phyloP scores from a whole-genome alignment of 2,888 invertebrate species.

The Aphodius sticticus region DNA sequence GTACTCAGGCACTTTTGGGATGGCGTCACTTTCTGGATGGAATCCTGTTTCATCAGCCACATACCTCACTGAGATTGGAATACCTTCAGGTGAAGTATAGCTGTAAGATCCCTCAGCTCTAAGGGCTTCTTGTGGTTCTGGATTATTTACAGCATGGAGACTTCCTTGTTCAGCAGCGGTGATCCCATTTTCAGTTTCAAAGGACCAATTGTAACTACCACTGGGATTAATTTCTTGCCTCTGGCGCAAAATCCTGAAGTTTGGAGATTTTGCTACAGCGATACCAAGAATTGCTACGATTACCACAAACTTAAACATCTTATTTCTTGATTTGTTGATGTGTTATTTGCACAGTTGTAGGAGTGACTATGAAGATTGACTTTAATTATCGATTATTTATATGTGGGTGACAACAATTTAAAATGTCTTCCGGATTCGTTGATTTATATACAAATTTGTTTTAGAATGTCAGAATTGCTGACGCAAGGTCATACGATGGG shows the following conservation, averaged over 20 bases:
- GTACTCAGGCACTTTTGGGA: slow-evolving; percentile 32
- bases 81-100: slow-evolving; percentile 32
- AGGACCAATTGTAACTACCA: slow-evolving; percentile 33
- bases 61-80: slow-evolving; percentile 26
- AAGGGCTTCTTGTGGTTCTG: slow-evolving; percentile 28
- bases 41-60: slow-evolving; percentile 31
- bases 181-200: slow-evolving; percentile 34
- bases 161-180: slow-evolving; percentile 27
- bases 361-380: not conserved
- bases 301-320: slow-evolving; percentile 17
- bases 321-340: not conserved
- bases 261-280: slow-evolving; percentile 10
- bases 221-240: slow-evolving; percentile 33
- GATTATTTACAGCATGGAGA: slow-evolving; percentile 17
- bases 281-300: slow-evolving; percentile 13
- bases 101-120: slow-evolving; percentile 32
- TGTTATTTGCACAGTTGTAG: not conserved
- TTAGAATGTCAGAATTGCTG: not conserved
- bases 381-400: not conserved
- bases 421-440: slow-evolving; percentile 16
- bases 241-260: slow-evolving; percentile 27
- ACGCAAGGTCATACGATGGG: not conserved
- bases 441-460: not conserved
- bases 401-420: not conserved
- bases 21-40: slow-evolving; percentile 29